These are phyloP conservation scores for Oikopleura dioica DNA, from an alignment of 23 tunicate genomes.

Conservation along the genomic window DNA sequence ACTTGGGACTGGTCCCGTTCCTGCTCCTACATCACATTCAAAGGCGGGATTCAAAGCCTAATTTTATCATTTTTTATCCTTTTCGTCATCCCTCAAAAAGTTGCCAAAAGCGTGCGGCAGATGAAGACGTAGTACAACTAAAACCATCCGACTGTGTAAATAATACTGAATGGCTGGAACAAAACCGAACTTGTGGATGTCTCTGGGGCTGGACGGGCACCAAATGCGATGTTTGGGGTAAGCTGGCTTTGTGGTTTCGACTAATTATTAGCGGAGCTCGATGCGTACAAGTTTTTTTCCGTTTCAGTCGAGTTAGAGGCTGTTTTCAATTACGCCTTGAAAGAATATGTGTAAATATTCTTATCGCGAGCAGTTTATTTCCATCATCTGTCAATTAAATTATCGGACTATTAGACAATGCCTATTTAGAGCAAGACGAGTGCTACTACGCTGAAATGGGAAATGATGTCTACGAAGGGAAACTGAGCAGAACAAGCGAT, in stretches of 20 bases:
- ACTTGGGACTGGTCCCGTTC: too few species aligned
- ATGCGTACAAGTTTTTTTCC: too few species aligned
- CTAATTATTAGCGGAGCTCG: not conserved
- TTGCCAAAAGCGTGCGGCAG: too few species aligned
- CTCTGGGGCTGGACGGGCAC: not conserved
- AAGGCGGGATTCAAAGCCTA: too few species aligned
- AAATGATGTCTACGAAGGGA: not conserved
- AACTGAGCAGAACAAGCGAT: not conserved
- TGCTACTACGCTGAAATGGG: not conserved
- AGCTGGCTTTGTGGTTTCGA: not conserved
- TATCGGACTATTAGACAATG: not conserved
- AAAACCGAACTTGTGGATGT: not conserved
- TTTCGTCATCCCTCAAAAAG: too few species aligned
- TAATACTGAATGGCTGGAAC: not conserved
- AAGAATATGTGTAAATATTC: not conserved
- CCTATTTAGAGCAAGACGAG: not conserved
- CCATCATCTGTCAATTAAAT: not conserved
- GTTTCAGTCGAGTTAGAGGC: too few species aligned
- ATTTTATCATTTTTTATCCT: too few species aligned
- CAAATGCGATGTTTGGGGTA: not conserved
- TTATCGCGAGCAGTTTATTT: not conserved
- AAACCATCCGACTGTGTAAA: not conserved
- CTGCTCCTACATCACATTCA: too few species aligned
- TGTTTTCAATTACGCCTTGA: too few species aligned
- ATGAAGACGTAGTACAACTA: too few species aligned